Percentiles rank a stretch among this genome's conserved stretches.
phyloP scores from a whole-genome alignment of 2,113 vertebrate genomes.

The Epinephelus fuscoguttatus region DNA sequence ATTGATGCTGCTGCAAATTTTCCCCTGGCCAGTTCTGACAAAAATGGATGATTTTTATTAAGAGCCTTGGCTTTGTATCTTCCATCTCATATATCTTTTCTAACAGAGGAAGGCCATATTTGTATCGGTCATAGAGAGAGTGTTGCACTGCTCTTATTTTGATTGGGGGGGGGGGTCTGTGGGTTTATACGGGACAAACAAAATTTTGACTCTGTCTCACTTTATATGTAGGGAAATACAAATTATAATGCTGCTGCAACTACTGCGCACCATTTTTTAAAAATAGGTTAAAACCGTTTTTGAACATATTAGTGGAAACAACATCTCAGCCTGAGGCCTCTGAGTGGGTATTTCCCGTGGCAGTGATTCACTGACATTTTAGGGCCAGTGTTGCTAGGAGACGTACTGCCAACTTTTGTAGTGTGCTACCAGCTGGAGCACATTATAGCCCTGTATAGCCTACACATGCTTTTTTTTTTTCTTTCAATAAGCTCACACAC shows the following conservation, averaged over 20 bases:
- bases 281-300: not conserved
- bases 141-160: constrained; percentile 54
- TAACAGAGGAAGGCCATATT: constrained; percentile 78
- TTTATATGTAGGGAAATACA: not conserved
- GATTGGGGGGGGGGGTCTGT: not conserved
- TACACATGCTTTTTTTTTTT: not conserved
- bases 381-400: not conserved
- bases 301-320: not conserved
- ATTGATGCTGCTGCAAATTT: constrained; percentile 80
- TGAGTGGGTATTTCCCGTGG: not conserved
- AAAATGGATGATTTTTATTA: constrained; percentile 86
- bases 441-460: no score
- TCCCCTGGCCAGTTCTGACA: constrained; percentile 77
- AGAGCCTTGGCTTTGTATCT: constrained; percentile 80
- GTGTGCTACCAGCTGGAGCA: not conserved
- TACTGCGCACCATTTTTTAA: not conserved
- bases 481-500: not conserved
- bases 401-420: not conserved
- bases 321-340: not conserved
- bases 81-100: constrained; percentile 79
- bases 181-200: constrained; percentile 42
- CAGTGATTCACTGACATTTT: not conserved
- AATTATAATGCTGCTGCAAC: not conserved
- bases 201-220: not conserved
- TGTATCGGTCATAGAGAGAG: constrained; percentile 52